Percentiles rank a stretch among this genome's conserved stretches.
Evolutionary conservation across 2,888 invertebrate genomes (phyloP).

Genomic region (Nomada ferruginata): DNA sequence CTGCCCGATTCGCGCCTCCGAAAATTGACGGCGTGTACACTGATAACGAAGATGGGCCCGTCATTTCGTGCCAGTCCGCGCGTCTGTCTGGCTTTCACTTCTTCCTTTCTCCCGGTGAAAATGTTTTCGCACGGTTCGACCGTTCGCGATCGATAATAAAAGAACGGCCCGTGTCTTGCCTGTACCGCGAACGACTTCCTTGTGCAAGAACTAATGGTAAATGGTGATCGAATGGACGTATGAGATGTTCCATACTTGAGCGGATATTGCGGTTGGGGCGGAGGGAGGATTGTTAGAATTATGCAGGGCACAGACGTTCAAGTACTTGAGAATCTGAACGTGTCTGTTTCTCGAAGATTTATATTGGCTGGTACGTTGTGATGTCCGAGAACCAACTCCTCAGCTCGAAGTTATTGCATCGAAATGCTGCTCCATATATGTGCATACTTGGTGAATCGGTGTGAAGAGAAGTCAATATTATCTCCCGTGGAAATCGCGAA

Average conservation of each 20-base stretch:
- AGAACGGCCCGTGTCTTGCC: not conserved
- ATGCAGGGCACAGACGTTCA: too few species aligned
- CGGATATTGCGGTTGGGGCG: too few species aligned
- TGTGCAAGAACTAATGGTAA: not conserved
- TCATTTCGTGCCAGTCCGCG: slow-evolving; percentile 64
- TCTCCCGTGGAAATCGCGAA: not conserved
- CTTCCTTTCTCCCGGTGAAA: slow-evolving; percentile 49
- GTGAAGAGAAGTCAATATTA: not conserved
- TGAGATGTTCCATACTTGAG: too few species aligned
- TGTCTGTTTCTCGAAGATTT: too few species aligned
- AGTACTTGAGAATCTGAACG: too few species aligned
- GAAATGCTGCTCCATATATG: not conserved
- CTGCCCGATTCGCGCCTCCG: slow-evolving; percentile 70
- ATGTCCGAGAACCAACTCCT: too few species aligned
- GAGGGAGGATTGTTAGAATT: too few species aligned
- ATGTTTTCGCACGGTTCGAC: slow-evolving; percentile 42
- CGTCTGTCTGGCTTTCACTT: slow-evolving; percentile 54
- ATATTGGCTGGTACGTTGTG: too few species aligned
- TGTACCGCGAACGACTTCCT: not conserved
- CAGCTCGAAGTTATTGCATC: not conserved
- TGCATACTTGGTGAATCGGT: not conserved
- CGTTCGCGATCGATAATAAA: slow-evolving; percentile 19
- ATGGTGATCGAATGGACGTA: too few species aligned
- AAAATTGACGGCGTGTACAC: slow-evolving; percentile 70
- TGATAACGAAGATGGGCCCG: slow-evolving; percentile 69